Conservation (phyloP, 1,140 invertebrate species). For the Psilanteris sp. region DNA sequence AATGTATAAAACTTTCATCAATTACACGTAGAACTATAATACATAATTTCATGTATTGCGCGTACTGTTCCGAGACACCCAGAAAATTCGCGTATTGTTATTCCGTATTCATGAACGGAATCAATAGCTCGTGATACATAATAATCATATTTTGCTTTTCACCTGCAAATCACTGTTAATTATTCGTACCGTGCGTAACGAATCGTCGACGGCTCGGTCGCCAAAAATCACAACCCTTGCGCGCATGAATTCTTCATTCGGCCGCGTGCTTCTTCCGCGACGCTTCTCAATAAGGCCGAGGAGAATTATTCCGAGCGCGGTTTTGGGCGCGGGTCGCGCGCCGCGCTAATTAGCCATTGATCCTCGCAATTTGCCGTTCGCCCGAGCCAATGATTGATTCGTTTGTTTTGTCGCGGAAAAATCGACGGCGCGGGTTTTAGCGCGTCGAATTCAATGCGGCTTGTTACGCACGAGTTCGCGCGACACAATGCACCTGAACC, state of each 20-base stretch:
- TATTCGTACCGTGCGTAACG: slow-evolving; percentile 33
- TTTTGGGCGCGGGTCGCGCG: slow-evolving; percentile 7
- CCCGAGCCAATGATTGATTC: slow-evolving; percentile 40
- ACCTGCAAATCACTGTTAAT: slow-evolving; percentile 57
- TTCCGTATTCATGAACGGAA: slow-evolving; percentile 58
- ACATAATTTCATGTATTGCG: slow-evolving; percentile 63
- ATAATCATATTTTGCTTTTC: slow-evolving; percentile 61
- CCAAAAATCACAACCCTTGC: too few species aligned
- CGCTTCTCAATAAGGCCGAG: too few species aligned
- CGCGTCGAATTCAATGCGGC: slow-evolving; percentile 39
- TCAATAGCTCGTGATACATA: slow-evolving; percentile 62
- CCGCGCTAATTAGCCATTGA: slow-evolving; percentile 49
- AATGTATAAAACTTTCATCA: slow-evolving; percentile 67
- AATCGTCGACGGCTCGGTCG: too few species aligned
- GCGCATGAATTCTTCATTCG: too few species aligned
- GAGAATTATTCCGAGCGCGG: too few species aligned
- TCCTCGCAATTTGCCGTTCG: slow-evolving; percentile 42
- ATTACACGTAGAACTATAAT: slow-evolving; percentile 66
- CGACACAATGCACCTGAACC: slow-evolving; percentile 9
- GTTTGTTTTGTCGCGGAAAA: slow-evolving; percentile 49
- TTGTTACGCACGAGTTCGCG: slow-evolving; percentile 38
- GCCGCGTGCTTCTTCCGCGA: background rate
- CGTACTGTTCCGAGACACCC: slow-evolving; percentile 54
- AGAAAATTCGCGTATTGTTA: slow-evolving; percentile 61
- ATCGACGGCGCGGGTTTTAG: slow-evolving; percentile 5